Percentiles rank a stretch among this genome's conserved stretches.
Evolutionary conservation across 2,797 vertebrate genomes (phyloP).

Genomic region (Sibirionetta formosa): DNA sequence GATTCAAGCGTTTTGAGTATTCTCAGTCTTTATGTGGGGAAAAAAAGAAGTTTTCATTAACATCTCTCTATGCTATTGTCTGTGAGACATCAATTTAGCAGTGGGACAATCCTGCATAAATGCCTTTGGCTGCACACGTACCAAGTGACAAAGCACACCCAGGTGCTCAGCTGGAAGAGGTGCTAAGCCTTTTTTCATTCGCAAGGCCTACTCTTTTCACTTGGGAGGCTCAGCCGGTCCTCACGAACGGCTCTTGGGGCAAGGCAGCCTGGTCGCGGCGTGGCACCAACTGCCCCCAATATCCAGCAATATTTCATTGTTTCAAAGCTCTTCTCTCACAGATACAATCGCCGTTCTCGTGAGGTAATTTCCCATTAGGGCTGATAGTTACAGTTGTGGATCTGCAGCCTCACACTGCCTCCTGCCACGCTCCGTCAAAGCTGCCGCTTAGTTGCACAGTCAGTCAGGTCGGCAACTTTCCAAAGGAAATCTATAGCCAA

Average conservation of each 20-base stretch:
- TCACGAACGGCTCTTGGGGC: neutral
- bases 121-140: neutral
- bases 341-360: neutral
- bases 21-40: neutral
- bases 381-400: accelerated
- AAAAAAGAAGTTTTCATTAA: neutral
- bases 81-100: neutral
- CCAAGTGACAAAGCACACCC: accelerated
- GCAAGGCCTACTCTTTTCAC: neutral
- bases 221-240: neutral
- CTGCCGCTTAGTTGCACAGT: neutral
- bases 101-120: neutral
- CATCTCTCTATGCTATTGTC: neutral
- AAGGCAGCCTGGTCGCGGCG: accelerated
- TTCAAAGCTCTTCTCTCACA: neutral
- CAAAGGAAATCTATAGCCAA: neutral
- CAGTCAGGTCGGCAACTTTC: neutral
- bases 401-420: neutral
- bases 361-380: neutral
- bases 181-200: neutral
- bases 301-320: neutral
- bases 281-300: neutral
- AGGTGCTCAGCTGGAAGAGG: neutral
- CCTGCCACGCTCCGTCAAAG: neutral
- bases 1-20: neutral